Evolutionary conservation across 2,797 vertebrate species (phyloP).

Genomic region (Tragelaphus eurycerus): DNA sequence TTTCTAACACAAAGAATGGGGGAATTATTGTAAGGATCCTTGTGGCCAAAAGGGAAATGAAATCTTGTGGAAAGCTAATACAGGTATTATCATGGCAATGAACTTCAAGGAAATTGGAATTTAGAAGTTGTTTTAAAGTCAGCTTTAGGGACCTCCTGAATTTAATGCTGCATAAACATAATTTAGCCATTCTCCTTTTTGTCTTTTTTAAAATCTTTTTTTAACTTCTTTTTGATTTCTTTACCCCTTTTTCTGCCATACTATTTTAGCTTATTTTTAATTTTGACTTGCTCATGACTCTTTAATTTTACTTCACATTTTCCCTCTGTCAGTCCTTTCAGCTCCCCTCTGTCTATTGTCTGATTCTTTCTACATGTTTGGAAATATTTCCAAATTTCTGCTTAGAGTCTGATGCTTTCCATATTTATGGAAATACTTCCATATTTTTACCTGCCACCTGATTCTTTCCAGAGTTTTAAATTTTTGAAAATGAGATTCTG

Average conservation of each 20-base stretch:
- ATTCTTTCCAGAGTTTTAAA: background rate
- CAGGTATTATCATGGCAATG: background rate
- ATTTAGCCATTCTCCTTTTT: background rate
- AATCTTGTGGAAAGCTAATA: conserved; percentile 32
- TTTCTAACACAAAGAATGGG: background rate
- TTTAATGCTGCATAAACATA: background rate
- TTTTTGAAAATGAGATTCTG: conserved; percentile 28
- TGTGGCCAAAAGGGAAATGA: conserved; percentile 31
- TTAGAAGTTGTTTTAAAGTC: background rate
- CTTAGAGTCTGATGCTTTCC: background rate
- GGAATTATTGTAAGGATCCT: background rate
- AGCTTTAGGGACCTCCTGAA: background rate
- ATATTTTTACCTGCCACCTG: background rate
- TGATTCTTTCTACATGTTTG: background rate
- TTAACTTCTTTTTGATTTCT: background rate
- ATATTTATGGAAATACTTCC: conserved; percentile 1
- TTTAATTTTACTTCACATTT: background rate
- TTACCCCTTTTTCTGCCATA: conserved; percentile 25
- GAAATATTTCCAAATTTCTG: background rate
- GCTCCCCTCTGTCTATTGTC: background rate
- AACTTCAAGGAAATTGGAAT: background rate
- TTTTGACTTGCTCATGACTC: background rate
- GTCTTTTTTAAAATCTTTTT: background rate
- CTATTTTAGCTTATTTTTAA: conserved; percentile 28
- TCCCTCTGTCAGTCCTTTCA: background rate